phyloP scores from a whole-genome alignment of 2,113 vertebrate genomes.

The Acrocephalus kingi region DNA sequence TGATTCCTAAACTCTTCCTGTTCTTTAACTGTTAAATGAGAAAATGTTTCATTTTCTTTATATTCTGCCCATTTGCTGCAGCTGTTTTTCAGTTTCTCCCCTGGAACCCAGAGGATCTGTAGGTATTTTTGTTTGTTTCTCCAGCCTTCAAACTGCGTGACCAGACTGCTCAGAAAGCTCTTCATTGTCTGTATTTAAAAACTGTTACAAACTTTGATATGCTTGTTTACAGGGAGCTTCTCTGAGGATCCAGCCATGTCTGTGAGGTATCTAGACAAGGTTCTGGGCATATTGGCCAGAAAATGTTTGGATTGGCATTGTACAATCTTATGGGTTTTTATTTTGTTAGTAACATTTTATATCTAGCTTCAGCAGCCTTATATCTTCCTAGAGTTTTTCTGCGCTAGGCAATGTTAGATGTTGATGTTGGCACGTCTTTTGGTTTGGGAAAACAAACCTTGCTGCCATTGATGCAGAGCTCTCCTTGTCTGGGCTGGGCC shows the following conservation, averaged over 20 bases:
- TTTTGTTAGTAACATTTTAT: neutral
- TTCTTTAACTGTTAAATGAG: slow-evolving; percentile 30
- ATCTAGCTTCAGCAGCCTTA: neutral
- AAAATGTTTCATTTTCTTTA: slow-evolving; percentile 32
- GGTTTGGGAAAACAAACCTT: neutral
- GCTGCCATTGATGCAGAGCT: neutral
- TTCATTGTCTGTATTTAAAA: neutral
- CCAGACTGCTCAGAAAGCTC: neutral
- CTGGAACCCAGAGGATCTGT: neutral
- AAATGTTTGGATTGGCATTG: neutral
- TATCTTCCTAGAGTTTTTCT: neutral
- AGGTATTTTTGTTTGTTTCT: neutral
- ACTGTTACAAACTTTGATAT: neutral
- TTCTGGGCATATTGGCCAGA: neutral
- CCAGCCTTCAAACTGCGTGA: neutral
- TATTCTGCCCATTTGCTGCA: neutral
- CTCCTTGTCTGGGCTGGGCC: neutral
- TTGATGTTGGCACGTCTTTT: fast-evolving
- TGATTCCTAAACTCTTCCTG: slow-evolving; percentile 45
- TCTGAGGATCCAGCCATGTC: neutral
- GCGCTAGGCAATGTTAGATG: neutral
- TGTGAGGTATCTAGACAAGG: neutral
- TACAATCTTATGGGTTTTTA: neutral
- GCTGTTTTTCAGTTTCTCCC: neutral
- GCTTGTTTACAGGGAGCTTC: neutral